A percentile compares a stretch with the other conserved stretches of the same genome.
phyloP scores from a whole-genome alignment of 2,888 invertebrate species.

The Drosophila merina region DNA sequence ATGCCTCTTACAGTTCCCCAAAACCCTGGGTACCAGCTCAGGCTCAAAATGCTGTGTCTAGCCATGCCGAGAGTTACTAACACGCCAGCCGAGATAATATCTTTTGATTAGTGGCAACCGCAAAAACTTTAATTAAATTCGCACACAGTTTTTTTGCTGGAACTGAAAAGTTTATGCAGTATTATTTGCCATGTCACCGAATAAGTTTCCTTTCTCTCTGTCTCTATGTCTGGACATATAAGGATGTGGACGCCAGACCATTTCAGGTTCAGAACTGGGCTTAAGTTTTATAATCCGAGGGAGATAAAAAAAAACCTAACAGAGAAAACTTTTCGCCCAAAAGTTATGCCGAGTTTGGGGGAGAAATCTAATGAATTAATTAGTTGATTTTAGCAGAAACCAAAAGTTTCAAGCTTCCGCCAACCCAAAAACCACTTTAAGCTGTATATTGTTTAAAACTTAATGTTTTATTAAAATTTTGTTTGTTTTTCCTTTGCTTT shows the following conservation, averaged over 20 bases:
- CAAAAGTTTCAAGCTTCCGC: slow-evolving; percentile 10
- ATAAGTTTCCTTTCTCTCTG: slow-evolving; percentile 52
- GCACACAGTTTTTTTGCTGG: slow-evolving; percentile 62
- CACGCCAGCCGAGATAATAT: slow-evolving; percentile 71
- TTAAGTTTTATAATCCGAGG: slow-evolving; percentile 53
- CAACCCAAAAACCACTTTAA: slow-evolving; percentile 34
- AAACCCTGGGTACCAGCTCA: not conserved
- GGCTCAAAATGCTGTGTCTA: slow-evolving; percentile 33
- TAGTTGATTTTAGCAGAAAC: slow-evolving; percentile 60
- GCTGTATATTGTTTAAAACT: slow-evolving; percentile 35
- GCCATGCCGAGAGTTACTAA: slow-evolving; percentile 23
- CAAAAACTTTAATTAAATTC: slow-evolving; percentile 79
- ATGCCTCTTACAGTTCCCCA: slow-evolving; percentile 10
- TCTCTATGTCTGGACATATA: slow-evolving; percentile 35
- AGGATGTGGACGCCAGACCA: slow-evolving; percentile 47
- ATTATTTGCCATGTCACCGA: slow-evolving; percentile 75
- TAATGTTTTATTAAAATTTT: slow-evolving; percentile 29
- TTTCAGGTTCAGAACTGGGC: slow-evolving; percentile 30
- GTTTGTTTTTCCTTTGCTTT: not conserved
- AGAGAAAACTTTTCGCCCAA: slow-evolving; percentile 58
- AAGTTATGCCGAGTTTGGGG: slow-evolving; percentile 53
- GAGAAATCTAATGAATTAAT: slow-evolving; percentile 69
- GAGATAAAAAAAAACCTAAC: slow-evolving; percentile 50
- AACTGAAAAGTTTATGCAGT: slow-evolving; percentile 69
- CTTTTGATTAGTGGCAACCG: slow-evolving; percentile 79